Base-by-base conservation (phyloP, 2,888 invertebrate species). In the Miltochrista miniata region DNA sequence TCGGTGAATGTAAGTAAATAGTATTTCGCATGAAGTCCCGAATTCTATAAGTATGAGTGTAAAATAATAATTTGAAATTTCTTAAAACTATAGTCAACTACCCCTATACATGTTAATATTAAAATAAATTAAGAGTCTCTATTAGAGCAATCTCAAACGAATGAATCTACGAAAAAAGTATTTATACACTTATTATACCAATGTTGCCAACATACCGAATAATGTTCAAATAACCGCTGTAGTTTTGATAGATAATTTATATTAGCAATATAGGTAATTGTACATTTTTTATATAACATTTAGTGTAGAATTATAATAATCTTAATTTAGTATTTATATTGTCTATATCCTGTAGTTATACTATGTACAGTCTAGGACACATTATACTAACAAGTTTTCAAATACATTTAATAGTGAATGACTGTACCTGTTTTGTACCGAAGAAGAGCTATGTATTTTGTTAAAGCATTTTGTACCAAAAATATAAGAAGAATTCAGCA, bases 401-500 rank as follows among this genome's bases (percentile, higher is more conserved):
- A 24, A 24, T 24, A 24, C 18, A 24, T 24, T 24, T 24, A 24
- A 24, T 24, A 24, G 18, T 24, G 18, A 24, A 24, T 24, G 18
- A 24, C 18, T 31, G 31, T 31, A 31, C 31, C 10, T 31, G 31
- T 31, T 11, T 7, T 35, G 24, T 18, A 13, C 35, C 24, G 12
- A 35, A 35, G 33, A 35, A 12, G 18, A 35, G n/a, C 10, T 34
- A 43, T 42, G 7, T 42, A 48, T 48, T 58, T 47, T 55, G 14
- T 60, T 45, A 54, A 51, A 58, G 64, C 66, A 62, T 65, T 65
- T 68, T 55, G 39, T 54, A 57, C 47, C 31, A 54, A 46, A 24
- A 31, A 49, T 61, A 61, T 44, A 42, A 29, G 52, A 52, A 36
- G 52, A 52, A 36, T 35, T 34, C 53, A 67, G 75, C 74, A 74